Conservation (phyloP, 2,888 invertebrate genomes). For the Chaitophorus viminalis region DNA sequence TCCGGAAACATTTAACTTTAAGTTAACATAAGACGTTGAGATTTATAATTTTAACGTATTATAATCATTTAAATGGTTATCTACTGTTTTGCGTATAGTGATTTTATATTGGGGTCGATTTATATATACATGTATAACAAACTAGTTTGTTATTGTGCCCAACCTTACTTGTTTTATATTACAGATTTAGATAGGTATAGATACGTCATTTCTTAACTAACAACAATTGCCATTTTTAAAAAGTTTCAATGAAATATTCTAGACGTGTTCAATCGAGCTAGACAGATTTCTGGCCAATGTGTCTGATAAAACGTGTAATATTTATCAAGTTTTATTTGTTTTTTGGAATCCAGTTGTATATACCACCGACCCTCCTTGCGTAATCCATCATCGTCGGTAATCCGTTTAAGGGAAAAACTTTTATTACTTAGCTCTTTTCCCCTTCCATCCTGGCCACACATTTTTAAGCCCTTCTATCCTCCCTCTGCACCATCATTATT, state of each 20-base stretch:
- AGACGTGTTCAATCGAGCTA: constrained; percentile 34
- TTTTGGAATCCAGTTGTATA: constrained; percentile 41
- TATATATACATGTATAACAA: background rate
- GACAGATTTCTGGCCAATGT: constrained; percentile 45
- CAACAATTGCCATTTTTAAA: background rate
- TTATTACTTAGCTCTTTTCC: constrained; percentile 62
- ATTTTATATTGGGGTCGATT: background rate
- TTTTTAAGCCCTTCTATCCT: constrained; percentile 58
- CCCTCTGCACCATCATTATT: constrained; percentile 39
- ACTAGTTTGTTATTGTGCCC: background rate
- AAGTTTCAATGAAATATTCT: constrained; percentile 50
- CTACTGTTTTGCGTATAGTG: background rate
- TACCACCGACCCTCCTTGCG: constrained; percentile 1
- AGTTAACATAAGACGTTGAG: background rate
- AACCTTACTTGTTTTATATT: background rate
- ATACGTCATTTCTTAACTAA: background rate
- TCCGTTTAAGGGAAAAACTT: constrained; percentile 61
- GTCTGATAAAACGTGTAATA: constrained; percentile 56
- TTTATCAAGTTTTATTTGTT: constrained; percentile 59
- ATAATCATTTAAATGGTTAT: too few species aligned
- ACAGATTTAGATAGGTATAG: background rate
- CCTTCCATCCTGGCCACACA: constrained; percentile 57
- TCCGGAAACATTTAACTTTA: too few species aligned
- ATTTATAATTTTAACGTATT: background rate
- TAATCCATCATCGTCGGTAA: constrained; percentile 60